phyloP scores from a whole-genome alignment of 2,113 vertebrate species.

The Prochilodus magdalenae region DNA sequence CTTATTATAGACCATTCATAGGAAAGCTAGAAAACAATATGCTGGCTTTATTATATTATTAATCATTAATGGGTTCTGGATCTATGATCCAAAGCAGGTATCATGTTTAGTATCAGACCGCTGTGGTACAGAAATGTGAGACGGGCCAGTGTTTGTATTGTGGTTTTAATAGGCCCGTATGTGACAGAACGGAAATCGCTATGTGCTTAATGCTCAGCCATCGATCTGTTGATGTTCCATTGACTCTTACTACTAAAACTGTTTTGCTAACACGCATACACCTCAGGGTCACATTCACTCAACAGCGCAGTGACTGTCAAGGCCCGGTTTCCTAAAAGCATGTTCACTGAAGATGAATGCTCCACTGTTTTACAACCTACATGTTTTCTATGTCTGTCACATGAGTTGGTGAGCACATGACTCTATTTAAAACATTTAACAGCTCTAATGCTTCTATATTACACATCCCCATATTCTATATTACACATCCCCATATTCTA shows the following conservation, averaged over 20 bases:
- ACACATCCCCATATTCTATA: no score
- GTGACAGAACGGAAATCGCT: not conserved
- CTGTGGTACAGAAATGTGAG: not conserved
- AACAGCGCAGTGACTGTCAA: no score
- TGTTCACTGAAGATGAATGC: no score
- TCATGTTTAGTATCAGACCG: not conserved
- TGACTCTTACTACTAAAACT: not conserved
- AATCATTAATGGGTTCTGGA: no score
- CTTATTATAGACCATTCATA: not conserved
- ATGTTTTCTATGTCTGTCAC: no score
- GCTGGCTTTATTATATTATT: no score
- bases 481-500: no score
- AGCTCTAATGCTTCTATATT: no score
- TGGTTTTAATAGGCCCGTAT: not conserved
- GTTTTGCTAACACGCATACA: not conserved
- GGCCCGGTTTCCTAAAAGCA: no score
- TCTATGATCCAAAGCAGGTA: not conserved
- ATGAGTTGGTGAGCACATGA: no score
- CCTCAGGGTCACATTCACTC: not conserved
- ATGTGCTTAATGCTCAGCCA: not conserved
- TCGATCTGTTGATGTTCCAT: not conserved
- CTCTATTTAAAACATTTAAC: no score
- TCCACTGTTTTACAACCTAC: no score
- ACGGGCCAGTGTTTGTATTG: not conserved
- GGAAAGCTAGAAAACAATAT: not conserved